Conservation (phyloP, 2,888 invertebrate genomes). For the Zygaena filipendulae region DNA sequence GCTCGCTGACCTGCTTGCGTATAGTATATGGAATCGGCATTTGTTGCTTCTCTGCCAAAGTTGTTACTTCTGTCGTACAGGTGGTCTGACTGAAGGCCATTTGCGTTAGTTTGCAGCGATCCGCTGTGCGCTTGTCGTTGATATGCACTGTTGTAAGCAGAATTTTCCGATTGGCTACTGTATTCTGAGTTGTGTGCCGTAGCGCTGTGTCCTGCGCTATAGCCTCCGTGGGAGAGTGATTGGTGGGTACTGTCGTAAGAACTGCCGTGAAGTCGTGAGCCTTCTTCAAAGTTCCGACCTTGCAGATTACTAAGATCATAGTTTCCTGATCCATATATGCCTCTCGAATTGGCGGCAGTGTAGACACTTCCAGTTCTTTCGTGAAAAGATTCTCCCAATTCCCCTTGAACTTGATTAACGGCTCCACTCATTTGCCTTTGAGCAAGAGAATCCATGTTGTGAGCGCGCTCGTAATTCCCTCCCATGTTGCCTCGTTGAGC, state of each 20-base stretch:
- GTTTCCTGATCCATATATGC: constrained; percentile 44
- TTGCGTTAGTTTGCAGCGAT: no score
- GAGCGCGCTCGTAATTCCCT: constrained; percentile 57
- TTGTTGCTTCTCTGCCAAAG: constrained; percentile 18
- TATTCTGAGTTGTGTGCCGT: constrained; percentile 2
- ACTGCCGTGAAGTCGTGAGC: constrained; percentile 16
- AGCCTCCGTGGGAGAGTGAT: not conserved
- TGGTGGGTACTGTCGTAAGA: constrained; percentile 2
- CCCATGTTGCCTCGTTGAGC: constrained; percentile 65
- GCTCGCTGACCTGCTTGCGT: constrained; percentile 29
- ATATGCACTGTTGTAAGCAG: constrained; percentile 13
- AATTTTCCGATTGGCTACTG: constrained; percentile 4
- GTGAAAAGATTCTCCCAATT: constrained; percentile 46
- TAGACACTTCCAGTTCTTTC: constrained; percentile 45
- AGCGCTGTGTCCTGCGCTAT: constrained; percentile 4
- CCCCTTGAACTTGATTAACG: constrained; percentile 47
- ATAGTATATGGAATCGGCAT: constrained; percentile 24
- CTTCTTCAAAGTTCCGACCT: constrained; percentile 52
- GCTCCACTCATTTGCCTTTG: constrained; percentile 58
- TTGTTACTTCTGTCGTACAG: not conserved
- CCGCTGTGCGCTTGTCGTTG: no score
- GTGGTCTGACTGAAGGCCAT: not conserved
- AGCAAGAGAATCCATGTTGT: constrained; percentile 57
- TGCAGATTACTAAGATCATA: constrained; percentile 43
- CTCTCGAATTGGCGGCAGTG: constrained; percentile 51